Conservation (phyloP, 2,888 invertebrate species). For the Diadromus collaris region DNA sequence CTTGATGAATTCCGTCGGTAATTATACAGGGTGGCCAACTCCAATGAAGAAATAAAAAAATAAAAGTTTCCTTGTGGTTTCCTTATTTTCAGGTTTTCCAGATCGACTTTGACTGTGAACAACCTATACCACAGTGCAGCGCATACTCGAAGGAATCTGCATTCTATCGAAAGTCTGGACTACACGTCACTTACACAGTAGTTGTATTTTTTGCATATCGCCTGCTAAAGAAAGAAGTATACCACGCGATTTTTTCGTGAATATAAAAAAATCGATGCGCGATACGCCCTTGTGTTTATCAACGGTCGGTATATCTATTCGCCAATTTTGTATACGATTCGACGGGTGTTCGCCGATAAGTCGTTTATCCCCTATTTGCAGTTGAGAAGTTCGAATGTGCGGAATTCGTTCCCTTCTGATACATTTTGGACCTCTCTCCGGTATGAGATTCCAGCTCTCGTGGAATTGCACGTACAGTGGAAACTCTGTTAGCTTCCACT, state of each 20-base stretch:
- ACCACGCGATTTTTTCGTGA: too few species aligned
- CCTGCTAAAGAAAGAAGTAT: too few species aligned
- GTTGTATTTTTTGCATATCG: background rate
- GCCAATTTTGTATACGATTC: constrained; percentile 3
- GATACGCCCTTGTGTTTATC: too few species aligned
- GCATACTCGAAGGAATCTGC: background rate
- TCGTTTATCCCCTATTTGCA: constrained; percentile 23
- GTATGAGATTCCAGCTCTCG: background rate
- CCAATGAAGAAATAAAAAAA: background rate
- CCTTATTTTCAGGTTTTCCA: too few species aligned
- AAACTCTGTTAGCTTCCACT: too few species aligned
- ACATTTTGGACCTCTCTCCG: background rate
- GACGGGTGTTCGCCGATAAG: background rate
- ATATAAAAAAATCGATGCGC: too few species aligned
- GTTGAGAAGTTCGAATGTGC: background rate
- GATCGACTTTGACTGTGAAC: too few species aligned
- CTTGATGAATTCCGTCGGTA: constrained; percentile 14
- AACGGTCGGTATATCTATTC: background rate
- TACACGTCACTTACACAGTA: background rate
- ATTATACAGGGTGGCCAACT: constrained; percentile 13
- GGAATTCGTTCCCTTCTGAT: background rate
- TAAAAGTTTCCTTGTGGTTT: too few species aligned
- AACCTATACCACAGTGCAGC: background rate
- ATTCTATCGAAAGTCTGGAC: background rate
- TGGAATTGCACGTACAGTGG: too few species aligned